A percentile compares a stretch with the other conserved stretches of the same genome.
phyloP scores from a whole-genome alignment of 1,140 invertebrate species.

The Macrotrachela quadricornifera region DNA sequence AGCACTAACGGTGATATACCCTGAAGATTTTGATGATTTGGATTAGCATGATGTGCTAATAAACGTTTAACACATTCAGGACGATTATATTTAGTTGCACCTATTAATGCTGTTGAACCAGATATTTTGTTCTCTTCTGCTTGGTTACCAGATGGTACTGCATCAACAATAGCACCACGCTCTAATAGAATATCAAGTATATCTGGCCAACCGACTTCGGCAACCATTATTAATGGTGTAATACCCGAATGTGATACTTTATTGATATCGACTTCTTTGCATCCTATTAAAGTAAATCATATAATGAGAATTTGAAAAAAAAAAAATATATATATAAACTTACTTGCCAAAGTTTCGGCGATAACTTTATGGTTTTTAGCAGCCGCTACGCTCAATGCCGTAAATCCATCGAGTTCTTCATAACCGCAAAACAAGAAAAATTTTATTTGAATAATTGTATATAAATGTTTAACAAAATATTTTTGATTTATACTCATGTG shows the following conservation, averaged over 20 bases:
- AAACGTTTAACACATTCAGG: slow-evolving; percentile 5
- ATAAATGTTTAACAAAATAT: too few relatives aligned
- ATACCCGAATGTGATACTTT: slow-evolving; percentile 8
- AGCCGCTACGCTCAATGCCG: too few relatives aligned
- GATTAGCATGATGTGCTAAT: slow-evolving; percentile 3
- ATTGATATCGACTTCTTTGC: slow-evolving; percentile 7
- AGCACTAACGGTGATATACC: slow-evolving; percentile 9
- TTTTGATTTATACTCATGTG: too few relatives aligned
- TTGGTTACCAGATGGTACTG: background rate
- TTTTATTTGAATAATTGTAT: too few relatives aligned
- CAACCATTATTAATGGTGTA: slow-evolving; percentile 8
- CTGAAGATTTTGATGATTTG: slow-evolving; percentile 9
- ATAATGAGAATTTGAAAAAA: too few relatives aligned
- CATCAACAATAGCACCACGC: slow-evolving; percentile 6
- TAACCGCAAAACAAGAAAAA: too few relatives aligned
- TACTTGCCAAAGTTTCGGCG: too few relatives aligned
- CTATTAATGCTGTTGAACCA: slow-evolving; percentile 6
- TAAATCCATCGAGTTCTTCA: too few relatives aligned
- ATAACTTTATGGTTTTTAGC: too few relatives aligned
- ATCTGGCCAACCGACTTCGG: slow-evolving; percentile 9
- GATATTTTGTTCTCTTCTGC: slow-evolving; percentile 9
- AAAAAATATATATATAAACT: too few relatives aligned
- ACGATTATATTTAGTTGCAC: slow-evolving; percentile 9
- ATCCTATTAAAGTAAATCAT: background rate
- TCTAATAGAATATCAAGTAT: slow-evolving; percentile 5